Evolutionary conservation across 2,797 vertebrate species (phyloP).

Genomic region (Phalanger gymnotis): DNA sequence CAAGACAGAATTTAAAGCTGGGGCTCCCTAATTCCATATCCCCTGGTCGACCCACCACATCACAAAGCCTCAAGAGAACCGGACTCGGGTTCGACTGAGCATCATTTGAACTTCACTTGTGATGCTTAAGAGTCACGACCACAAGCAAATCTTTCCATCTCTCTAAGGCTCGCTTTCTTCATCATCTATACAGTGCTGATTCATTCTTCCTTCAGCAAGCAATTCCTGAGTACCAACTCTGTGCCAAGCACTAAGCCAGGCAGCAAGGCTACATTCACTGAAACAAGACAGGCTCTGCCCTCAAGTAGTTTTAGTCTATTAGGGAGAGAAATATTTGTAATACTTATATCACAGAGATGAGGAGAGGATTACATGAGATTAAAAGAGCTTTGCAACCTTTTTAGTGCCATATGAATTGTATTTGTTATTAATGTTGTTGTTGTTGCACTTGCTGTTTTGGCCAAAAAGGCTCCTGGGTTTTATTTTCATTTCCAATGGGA

Average conservation of each 20-base stretch:
- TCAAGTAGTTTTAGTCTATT: background rate
- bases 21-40: background rate
- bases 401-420: background rate
- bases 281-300: background rate
- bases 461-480: conserved; percentile 4
- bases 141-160: background rate
- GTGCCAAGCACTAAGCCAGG: background rate
- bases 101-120: background rate
- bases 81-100: background rate
- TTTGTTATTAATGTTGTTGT: background rate
- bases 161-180: background rate
- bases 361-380: background rate
- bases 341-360: background rate
- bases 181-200: background rate
- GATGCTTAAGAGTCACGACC: background rate
- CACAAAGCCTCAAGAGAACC: background rate
- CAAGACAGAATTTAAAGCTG: background rate
- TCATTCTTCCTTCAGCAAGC: background rate
- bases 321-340: background rate
- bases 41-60: too few relatives aligned
- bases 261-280: background rate
- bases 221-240: background rate
- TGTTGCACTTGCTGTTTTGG: background rate
- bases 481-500: background rate
- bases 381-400: background rate